These are phyloP conservation scores for Diorhabda elongata DNA, from an alignment of 1,140 invertebrate species.

Conservation along the genomic window DNA sequence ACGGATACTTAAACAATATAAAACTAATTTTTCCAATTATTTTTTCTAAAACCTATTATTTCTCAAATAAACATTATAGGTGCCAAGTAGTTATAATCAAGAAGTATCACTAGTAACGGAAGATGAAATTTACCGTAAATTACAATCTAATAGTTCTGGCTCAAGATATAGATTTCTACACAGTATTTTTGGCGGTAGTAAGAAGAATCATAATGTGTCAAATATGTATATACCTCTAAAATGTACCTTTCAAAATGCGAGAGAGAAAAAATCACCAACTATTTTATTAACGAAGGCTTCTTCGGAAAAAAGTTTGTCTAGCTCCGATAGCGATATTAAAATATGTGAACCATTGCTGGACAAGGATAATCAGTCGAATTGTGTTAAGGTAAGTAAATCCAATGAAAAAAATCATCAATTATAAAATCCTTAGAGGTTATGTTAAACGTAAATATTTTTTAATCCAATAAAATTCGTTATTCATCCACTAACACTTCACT, in stretches of 20 bases:
- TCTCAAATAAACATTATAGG: constrained; percentile 1
- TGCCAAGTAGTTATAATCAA: constrained; percentile 42
- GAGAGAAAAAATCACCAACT: constrained; percentile 57
- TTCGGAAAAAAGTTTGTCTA: constrained; percentile 63
- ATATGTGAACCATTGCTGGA: not conserved
- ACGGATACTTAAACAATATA: too few relatives aligned
- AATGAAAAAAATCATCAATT: too few relatives aligned
- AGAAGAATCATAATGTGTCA: constrained; percentile 34
- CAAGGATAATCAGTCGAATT: not conserved
- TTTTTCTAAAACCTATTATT: too few relatives aligned
- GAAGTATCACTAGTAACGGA: constrained; percentile 36
- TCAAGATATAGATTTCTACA: constrained; percentile 53
- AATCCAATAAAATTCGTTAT: too few relatives aligned
- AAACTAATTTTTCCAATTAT: too few relatives aligned
- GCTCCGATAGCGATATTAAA: constrained; percentile 34
- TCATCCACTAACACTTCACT: too few relatives aligned
- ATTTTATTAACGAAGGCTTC: constrained; percentile 67
- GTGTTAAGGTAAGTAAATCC: too few relatives aligned
- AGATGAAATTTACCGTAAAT: constrained; percentile 44
- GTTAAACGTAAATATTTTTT: too few relatives aligned
- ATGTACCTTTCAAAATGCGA: constrained; percentile 39
- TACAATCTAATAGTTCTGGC: constrained; percentile 47
- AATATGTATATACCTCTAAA: constrained; percentile 31
- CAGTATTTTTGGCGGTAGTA: constrained; percentile 49
- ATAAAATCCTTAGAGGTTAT: too few relatives aligned